These are phyloP conservation scores for Rhopalosiphum nymphaeae DNA, from an alignment of 2,888 invertebrate genomes.

Conservation along the genomic window DNA sequence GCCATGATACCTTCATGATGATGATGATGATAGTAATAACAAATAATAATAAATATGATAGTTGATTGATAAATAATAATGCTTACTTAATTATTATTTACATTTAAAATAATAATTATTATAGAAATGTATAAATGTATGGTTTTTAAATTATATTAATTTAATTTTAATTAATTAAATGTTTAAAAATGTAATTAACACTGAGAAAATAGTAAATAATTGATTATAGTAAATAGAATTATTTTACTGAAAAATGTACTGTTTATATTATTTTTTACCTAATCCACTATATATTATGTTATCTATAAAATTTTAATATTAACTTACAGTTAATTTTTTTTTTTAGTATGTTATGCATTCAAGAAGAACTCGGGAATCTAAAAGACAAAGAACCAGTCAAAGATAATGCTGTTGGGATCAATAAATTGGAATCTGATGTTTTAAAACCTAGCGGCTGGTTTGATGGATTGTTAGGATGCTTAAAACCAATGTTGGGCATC, in stretches of 20 bases:
- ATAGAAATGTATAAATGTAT: not conserved
- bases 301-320: not conserved
- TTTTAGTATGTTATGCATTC: slow-evolving; percentile 77
- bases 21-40: not conserved
- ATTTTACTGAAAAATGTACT: not conserved
- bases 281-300: not conserved
- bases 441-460: slow-evolving; percentile 75
- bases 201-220: not conserved
- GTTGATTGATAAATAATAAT: not conserved
- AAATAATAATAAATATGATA: slow-evolving; percentile 10
- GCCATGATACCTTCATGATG: not conserved
- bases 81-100: not conserved
- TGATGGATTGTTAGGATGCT: slow-evolving; percentile 88
- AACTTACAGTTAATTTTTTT: slow-evolving; percentile 8
- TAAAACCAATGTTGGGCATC: slow-evolving; percentile 88
- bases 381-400: slow-evolving; percentile 69
- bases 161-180: not conserved
- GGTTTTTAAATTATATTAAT: not conserved
- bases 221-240: not conserved
- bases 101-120: not conserved
- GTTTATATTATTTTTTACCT: not conserved
- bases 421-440: slow-evolving; percentile 54
- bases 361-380: slow-evolving; percentile 76
- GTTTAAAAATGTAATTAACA: not conserved
- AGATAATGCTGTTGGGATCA: slow-evolving; percentile 40